Evolutionary conservation across 2,888 invertebrate species (phyloP), one percentile per base, ranked within the genome.

Genomic region (Eumacrocentrus americanus): DNA sequence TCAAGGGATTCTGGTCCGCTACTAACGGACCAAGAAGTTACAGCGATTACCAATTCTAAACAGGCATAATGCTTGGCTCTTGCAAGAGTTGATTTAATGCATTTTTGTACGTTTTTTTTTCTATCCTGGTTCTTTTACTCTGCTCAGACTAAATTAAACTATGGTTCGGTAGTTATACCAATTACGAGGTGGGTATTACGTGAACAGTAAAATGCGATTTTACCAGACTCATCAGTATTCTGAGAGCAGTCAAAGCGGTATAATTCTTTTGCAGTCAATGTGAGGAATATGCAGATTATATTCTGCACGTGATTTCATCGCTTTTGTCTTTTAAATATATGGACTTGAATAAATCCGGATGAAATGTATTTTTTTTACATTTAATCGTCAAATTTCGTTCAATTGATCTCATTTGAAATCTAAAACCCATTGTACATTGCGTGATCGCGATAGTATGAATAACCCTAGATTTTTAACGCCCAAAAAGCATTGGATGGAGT

Each of bases 1-100:
- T 46, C 38, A 44, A 22, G 48, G 18, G 23, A 44, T 44, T 46
- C 44, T 12, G 22, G 20, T 47, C 11, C 23, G 55, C 37, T 29
- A 38, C 16, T 52, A 23, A 40, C 23, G 18, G 52, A 29, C 20
- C 53, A n/a, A 35, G 23, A 50, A 44, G 42, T 51, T 51, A 46
- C 42, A 34, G 18, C 55, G 44, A 44, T 62, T 62, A 62, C 59
- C 59, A 60, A 62, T 62, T 59, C 62, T 51, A 53, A 62, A 18
- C 53, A 53, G 52, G 48, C 23, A 37, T 53, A 53, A 48, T 29
- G 51, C 5, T 48, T 48, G 14, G 11, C 35, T 40, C 47, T 20
- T 57, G 29, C 12, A 11, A 48, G 16, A 57, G 42, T 58, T 35
- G 34, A 52, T 48, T 46, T 58, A n/a, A 22, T 22, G 23, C 3